These are phyloP conservation scores for Bugulina stolonifera DNA, from an alignment of 2,888 invertebrate species.

Conservation along the genomic window DNA sequence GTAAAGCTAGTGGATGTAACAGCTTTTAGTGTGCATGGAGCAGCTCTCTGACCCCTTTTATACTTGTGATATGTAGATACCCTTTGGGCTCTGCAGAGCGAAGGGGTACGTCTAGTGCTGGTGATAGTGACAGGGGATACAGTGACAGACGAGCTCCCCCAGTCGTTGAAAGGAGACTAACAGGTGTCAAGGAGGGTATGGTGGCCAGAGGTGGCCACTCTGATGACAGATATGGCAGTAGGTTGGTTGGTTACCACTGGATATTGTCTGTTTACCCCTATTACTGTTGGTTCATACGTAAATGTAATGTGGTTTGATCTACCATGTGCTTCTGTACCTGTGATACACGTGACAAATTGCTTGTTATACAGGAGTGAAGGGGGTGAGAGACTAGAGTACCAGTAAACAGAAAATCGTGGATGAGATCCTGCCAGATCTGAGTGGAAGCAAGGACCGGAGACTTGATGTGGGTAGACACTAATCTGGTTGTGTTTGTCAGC, in stretches of 20 bases:
- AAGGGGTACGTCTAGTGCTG: not conserved
- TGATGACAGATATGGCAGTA: constrained; percentile 9
- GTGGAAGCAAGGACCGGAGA: no score
- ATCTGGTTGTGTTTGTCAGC: no score
- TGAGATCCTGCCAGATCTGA: not conserved
- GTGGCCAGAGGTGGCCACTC: not conserved
- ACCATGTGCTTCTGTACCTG: no score
- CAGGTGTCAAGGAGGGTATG: not conserved
- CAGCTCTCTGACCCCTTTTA: not conserved
- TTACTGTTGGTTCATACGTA: not conserved
- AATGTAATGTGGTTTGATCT: no score
- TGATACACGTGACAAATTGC: not conserved
- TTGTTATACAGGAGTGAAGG: not conserved
- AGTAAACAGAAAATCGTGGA: not conserved
- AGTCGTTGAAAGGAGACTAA: not conserved
- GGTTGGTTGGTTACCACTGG: not conserved
- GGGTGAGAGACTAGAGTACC: constrained; percentile 3
- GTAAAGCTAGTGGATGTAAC: not conserved
- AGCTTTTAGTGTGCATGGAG: not conserved
- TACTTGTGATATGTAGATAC: not conserved
- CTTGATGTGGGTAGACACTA: no score
- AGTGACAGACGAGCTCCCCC: not conserved
- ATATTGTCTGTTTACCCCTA: not conserved
- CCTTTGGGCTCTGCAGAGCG: not conserved
- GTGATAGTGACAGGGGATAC: not conserved